phyloP scores from a whole-genome alignment of 1,140 invertebrate species.

The Schmidtea mediterranea region DNA sequence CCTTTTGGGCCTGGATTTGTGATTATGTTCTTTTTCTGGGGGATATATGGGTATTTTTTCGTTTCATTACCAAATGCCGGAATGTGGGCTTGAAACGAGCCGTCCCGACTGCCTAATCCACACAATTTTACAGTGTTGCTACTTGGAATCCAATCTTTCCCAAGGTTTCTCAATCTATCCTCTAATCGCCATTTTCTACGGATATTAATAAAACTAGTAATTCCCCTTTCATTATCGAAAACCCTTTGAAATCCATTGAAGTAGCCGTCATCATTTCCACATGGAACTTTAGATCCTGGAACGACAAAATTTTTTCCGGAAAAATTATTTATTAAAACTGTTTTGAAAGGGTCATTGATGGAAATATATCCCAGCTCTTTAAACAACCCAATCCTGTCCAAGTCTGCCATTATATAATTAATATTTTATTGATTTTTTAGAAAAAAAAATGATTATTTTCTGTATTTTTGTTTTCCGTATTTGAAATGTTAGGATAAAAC shows the following conservation, averaged over 20 bases:
- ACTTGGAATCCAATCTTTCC: background rate
- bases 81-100: too few species aligned
- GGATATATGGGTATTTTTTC: constrained; percentile 9
- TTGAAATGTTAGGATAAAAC: too few species aligned
- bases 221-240: constrained; percentile 19
- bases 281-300: constrained; percentile 16
- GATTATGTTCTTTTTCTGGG: constrained; percentile 18
- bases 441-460: too few species aligned
- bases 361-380: constrained; percentile 9
- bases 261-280: constrained; percentile 20
- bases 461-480: too few species aligned
- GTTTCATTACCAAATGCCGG: constrained; percentile 17
- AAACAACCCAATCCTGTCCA: constrained; percentile 9
- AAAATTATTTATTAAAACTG: constrained; percentile 10
- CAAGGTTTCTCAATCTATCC: constrained; percentile 17
- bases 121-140: constrained; percentile 2
- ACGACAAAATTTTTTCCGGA: constrained; percentile 25
- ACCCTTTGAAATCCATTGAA: constrained; percentile 20
- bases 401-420: constrained; percentile 7
- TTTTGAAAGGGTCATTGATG: constrained; percentile 7
- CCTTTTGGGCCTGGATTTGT: constrained; percentile 26
- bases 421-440: too few species aligned
- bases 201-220: constrained; percentile 21
- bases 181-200: constrained; percentile 18
- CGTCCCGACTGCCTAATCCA: constrained; percentile 18